phyloP scores from a whole-genome alignment of 2,888 invertebrate species.

The Galeruca laticollis region DNA sequence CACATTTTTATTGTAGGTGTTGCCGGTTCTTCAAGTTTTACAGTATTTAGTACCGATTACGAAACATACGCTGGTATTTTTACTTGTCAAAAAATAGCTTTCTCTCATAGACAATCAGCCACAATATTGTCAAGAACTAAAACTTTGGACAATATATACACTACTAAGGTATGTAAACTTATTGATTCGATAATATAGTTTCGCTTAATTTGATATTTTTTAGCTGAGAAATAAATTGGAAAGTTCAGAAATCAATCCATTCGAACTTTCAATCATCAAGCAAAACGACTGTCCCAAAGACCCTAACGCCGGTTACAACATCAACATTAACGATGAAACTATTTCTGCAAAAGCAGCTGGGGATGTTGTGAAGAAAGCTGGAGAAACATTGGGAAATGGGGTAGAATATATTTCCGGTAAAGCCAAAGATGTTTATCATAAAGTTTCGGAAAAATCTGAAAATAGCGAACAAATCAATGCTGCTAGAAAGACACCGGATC shows the following conservation, averaged over 20 bases:
- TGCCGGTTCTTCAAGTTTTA: conserved; percentile 81
- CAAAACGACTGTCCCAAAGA: conserved; percentile 79
- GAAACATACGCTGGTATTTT: conserved; percentile 80
- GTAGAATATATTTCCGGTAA: conserved; percentile 79
- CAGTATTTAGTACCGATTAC: conserved; percentile 82
- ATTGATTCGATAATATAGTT: not conserved
- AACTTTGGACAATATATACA: conserved; percentile 77
- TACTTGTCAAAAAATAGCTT: conserved; percentile 82
- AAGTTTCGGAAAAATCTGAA: conserved; percentile 66
- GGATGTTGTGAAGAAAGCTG: conserved; percentile 78
- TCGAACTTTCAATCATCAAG: conserved; percentile 79
- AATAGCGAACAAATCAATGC: conserved; percentile 59
- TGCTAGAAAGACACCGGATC: conserved; percentile 55
- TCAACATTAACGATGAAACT: conserved; percentile 81
- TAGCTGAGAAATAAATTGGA: conserved; percentile 76
- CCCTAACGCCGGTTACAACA: conserved; percentile 72
- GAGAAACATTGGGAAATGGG: conserved; percentile 75
- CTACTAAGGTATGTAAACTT: conserved; percentile 73
- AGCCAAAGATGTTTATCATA: conserved; percentile 79
- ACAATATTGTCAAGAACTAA: conserved; percentile 83
- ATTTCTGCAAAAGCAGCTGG: conserved; percentile 81
- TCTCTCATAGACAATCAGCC: conserved; percentile 82
- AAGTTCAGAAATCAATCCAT: conserved; percentile 79
- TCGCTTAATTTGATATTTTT: conserved; percentile 24
- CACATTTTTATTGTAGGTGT: conserved; percentile 69